Evolutionary conservation across 1,140 invertebrate genomes (phyloP).

Genomic region (Pteromalus puparum): DNA sequence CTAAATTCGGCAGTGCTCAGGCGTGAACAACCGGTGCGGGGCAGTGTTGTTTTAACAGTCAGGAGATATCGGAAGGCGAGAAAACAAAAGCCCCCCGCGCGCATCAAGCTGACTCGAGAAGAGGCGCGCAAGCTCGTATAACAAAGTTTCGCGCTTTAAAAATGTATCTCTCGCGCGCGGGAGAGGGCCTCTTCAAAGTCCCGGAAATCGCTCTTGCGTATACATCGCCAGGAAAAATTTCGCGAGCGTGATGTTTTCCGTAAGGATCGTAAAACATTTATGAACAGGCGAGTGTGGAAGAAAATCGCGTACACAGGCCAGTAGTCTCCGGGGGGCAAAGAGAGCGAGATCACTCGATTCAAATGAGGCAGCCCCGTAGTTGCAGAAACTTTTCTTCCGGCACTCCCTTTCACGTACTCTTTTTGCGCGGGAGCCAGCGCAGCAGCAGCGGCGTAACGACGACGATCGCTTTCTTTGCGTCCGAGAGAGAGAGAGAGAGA

Average conservation of each 20-base stretch:
- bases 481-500: conserved; percentile 29
- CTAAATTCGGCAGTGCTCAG: neutral
- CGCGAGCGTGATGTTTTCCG: neutral
- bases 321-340: neutral
- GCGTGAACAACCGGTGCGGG: neutral
- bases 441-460: conserved; percentile 29
- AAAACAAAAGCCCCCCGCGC: neutral
- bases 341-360: conserved; percentile 45
- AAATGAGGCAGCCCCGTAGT: conserved; percentile 47
- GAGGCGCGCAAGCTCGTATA: neutral
- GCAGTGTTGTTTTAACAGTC: neutral
- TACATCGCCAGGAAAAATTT: neutral
- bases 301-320: neutral
- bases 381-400: conserved; percentile 42
- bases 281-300: conserved; percentile 24
- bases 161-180: conserved; percentile 29
- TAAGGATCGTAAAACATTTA: conserved; percentile 51
- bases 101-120: neutral
- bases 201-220: conserved; percentile 7
- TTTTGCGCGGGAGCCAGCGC: conserved; percentile 9
- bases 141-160: conserved; percentile 23
- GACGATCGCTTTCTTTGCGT: conserved; percentile 45
- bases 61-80: neutral
- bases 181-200: too few relatives aligned
- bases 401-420: conserved; percentile 10